These are phyloP conservation scores for Pachyuromys duprasi DNA, from an alignment of 2,797 vertebrate species.

Conservation along the genomic window DNA sequence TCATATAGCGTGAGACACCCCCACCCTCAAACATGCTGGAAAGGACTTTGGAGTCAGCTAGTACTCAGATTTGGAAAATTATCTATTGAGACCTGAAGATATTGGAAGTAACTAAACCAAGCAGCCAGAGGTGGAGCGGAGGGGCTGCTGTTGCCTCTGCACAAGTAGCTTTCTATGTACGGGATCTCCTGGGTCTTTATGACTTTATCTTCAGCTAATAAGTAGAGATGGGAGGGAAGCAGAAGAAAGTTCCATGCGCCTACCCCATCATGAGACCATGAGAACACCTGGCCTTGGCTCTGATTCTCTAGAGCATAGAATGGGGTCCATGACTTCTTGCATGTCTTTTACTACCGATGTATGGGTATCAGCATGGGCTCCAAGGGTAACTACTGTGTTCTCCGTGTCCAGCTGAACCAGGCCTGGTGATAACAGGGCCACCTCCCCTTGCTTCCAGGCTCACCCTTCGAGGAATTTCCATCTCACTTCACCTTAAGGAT, in stretches of 20 bases:
- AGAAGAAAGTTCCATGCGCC: background rate
- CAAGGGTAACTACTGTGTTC: background rate
- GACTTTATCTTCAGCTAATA: background rate
- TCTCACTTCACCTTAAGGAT: background rate
- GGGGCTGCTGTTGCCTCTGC: background rate
- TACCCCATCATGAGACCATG: no score
- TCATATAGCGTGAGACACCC: background rate
- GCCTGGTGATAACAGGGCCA: background rate
- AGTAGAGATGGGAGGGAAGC: background rate
- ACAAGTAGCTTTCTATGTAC: background rate
- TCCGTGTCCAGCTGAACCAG: no score
- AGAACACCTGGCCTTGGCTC: background rate
- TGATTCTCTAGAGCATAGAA: background rate
- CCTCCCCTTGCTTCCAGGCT: background rate
- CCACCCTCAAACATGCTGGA: background rate
- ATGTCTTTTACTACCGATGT: background rate
- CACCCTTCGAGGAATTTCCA: no score
- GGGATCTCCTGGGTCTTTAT: background rate
- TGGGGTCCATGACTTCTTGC: background rate
- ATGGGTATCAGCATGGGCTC: background rate
- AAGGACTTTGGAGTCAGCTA: background rate
- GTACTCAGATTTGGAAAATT: background rate
- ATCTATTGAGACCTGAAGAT: background rate
- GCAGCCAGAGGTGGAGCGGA: no score
- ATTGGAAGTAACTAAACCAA: background rate